Base-by-base conservation (phyloP, 1,140 invertebrate genomes). In the Drosophila tropicalis region DNA sequence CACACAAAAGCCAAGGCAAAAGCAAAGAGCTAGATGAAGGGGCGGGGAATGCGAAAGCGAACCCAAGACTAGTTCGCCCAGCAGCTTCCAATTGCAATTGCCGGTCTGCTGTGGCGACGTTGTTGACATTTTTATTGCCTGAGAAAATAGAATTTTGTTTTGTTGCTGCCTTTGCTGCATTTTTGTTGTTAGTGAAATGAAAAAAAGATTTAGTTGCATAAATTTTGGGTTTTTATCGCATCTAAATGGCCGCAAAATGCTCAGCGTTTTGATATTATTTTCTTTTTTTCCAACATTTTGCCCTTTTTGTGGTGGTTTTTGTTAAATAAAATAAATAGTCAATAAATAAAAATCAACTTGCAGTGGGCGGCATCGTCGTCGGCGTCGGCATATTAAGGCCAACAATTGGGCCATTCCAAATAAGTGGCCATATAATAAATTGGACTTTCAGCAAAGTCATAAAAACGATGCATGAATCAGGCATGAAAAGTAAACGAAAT, bases 121-220 rank as follows among this genome's bases (percentile, higher is more conserved):
- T 82, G 85, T 89, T 89, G 84, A 89, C 84, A 89, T 89, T 89
- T 89, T 89, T 89, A 89, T 89, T 89, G 84, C 84, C 77, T 72
- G 77, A 89, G 84, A 89, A 87, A 89, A 89, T 89, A 89, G 80
- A 89, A 79, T 90, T 81, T 82, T 84, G 75, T 70, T 67, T 87
- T 65, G 32, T 55, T 79, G 67, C 65, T 57, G 40, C 34, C 51
- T 54, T 29, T 61, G 57, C 32, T 62, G 47, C 51, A 44, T 67
- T 61, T 72, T 19, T 54, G 54, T 44, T 39, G 4, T 39, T 19
- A 51, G 19, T 51, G 17, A 51, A 51, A 51, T 47, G 22, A 51
- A 70, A 64, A 60, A 75, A 78, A 61, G 67, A 81, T 80, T 76
- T 76, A 67, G 73, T 55, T 83, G 76, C 84, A 89, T 87, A 87